Conservation (phyloP, 2,113 vertebrate species). For the Neodontobutis hainanensis region DNA sequence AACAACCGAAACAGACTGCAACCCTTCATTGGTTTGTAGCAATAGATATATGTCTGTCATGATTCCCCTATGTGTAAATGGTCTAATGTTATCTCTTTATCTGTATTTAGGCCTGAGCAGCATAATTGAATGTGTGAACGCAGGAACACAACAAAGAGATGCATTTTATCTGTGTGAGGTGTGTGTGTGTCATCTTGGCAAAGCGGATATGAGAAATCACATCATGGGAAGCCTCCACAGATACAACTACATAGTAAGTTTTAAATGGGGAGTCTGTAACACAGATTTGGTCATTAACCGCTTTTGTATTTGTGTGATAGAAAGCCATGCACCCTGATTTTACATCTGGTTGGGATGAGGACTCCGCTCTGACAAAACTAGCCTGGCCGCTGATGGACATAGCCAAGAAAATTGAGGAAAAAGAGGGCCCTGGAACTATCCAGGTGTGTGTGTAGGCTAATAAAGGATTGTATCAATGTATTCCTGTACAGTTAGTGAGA, state of each 20-base stretch:
- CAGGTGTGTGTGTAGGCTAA: conserved; percentile 37
- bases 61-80: not conserved
- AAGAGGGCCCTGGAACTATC: conserved; percentile 67
- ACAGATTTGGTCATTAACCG: not conserved
- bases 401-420: conserved; percentile 60
- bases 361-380: conserved; percentile 55
- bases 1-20: conserved; percentile 65
- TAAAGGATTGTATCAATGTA: too few species aligned
- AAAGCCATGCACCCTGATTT: conserved; percentile 57
- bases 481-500: not conserved
- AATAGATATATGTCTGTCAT: not conserved
- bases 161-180: conserved; percentile 64
- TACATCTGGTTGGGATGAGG: conserved; percentile 41
- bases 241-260: conserved; percentile 74
- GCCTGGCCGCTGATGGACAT: conserved; percentile 73
- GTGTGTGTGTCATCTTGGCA: conserved; percentile 60
- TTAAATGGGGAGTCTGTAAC: not conserved
- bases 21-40: conserved; percentile 71
- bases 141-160: conserved; percentile 20
- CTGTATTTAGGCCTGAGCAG: conserved; percentile 60
- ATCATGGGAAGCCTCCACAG: conserved; percentile 74
- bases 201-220: conserved; percentile 70
- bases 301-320: conserved; percentile 36
- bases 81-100: not conserved
- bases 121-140: conserved; percentile 67